Evolutionary conservation across 2,797 vertebrate species (phyloP).

Genomic region (Falco rusticolus): DNA sequence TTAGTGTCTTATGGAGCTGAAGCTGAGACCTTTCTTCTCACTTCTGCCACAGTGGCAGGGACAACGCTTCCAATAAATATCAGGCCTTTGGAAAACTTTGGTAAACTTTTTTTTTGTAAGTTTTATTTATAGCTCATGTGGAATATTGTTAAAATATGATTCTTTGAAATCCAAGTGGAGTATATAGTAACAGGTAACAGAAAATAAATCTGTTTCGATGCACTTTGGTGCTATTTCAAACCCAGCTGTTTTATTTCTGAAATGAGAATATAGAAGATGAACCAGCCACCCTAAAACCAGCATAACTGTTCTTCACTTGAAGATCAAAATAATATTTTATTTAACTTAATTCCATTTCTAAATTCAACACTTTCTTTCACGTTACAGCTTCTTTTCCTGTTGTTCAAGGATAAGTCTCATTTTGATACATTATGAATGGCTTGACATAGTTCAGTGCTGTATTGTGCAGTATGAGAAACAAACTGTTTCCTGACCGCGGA

Average conservation of each 20-base stretch:
- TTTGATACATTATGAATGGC: neutral
- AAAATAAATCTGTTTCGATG: neutral
- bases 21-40: conserved; percentile 75
- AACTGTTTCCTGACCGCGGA: neutral
- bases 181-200: neutral
- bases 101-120: conserved; percentile 84
- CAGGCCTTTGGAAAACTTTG: conserved; percentile 83
- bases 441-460: neutral
- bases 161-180: neutral
- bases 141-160: neutral
- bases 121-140: conserved; percentile 69
- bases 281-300: neutral
- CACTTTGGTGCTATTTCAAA: neutral
- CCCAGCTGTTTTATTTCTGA: neutral
- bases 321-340: neutral
- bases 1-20: conserved; percentile 66
- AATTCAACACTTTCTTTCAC: neutral
- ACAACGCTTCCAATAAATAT: conserved; percentile 77
- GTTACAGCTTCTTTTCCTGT: neutral
- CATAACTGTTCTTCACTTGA: neutral
- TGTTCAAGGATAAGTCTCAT: neutral
- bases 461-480: neutral
- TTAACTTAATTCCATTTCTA: neutral
- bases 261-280: neutral
- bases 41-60: conserved; percentile 73